A percentile compares a stretch with the other conserved stretches of the same genome.
Evolutionary conservation across 2,113 vertebrate genomes (phyloP).

Genomic region (Gadus chalcogrammus): DNA sequence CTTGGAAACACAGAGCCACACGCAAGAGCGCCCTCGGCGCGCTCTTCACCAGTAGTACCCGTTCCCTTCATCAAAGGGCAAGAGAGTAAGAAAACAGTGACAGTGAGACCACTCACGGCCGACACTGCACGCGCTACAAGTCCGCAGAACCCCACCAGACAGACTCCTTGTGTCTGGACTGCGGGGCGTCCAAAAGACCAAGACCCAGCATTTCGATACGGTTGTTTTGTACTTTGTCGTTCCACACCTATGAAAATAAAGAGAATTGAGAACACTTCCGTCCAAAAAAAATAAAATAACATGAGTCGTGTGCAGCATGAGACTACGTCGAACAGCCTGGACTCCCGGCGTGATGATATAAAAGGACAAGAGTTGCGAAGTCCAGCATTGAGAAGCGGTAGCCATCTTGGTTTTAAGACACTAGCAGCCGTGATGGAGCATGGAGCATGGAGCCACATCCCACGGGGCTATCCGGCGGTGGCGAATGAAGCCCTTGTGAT

Average conservation of each 20-base stretch:
- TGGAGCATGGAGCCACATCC: slow-evolving; percentile 36
- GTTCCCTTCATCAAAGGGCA: slow-evolving; percentile 20
- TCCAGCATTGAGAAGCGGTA: slow-evolving; percentile 37
- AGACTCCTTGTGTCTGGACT: slow-evolving; percentile 27
- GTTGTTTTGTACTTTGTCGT: slow-evolving; percentile 9
- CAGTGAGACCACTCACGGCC: slow-evolving; percentile 14
- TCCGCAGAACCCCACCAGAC: slow-evolving; percentile 28
- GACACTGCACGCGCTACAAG: slow-evolving; percentile 9
- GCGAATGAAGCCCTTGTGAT: slow-evolving; percentile 41
- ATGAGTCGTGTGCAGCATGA: slow-evolving; percentile 29
- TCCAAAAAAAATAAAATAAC: not conserved
- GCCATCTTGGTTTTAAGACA: slow-evolving; percentile 56
- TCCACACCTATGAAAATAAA: slow-evolving; percentile 9
- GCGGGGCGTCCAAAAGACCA: slow-evolving; percentile 15
- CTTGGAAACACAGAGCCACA: slow-evolving; percentile 52
- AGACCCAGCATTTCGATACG: slow-evolving; percentile 46
- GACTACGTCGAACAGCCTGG: not conserved
- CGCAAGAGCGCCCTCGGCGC: slow-evolving; percentile 32
- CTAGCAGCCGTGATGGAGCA: slow-evolving; percentile 42
- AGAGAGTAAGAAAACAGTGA: slow-evolving; percentile 9
- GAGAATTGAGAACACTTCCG: slow-evolving; percentile 12
- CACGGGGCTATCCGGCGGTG: slow-evolving; percentile 37
- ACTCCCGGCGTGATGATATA: not conserved
- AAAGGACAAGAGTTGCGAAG: not conserved
- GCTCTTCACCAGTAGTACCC: slow-evolving; percentile 7